Evolutionary conservation across 2,113 vertebrate species (phyloP).

Genomic region (Recurvirostra avosetta): DNA sequence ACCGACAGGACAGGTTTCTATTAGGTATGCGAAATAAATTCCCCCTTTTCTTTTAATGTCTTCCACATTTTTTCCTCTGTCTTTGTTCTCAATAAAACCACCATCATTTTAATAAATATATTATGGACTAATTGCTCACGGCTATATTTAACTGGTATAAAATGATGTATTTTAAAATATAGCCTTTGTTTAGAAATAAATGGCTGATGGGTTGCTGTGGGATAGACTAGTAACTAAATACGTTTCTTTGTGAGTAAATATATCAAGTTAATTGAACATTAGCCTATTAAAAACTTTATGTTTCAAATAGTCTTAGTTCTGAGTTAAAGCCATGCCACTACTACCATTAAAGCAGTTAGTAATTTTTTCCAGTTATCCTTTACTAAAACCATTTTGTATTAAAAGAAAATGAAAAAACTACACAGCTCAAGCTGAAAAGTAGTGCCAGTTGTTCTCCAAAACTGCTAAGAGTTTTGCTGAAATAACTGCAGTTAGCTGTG

Average conservation of each 20-base stretch:
- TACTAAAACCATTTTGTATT: not conserved
- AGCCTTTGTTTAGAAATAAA: not conserved
- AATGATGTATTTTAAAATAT: not conserved
- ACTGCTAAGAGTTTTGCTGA: not conserved
- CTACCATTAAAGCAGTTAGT: not conserved
- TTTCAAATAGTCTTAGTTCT: not conserved
- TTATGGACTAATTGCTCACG: not conserved
- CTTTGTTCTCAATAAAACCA: not conserved
- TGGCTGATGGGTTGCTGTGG: not conserved
- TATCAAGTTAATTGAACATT: not conserved
- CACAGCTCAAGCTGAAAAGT: not conserved
- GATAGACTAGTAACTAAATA: not conserved
- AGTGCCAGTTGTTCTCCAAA: not conserved
- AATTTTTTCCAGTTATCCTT: not conserved
- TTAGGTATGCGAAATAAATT: not conserved
- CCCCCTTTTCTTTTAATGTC: not conserved
- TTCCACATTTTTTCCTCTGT: not conserved
- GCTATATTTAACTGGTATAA: not conserved
- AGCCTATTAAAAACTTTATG: not conserved
- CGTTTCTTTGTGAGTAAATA: not conserved
- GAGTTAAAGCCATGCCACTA: not conserved
- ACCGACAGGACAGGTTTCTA: not conserved
- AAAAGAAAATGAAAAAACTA: not conserved
- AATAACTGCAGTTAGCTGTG: not conserved
- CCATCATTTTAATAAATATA: not conserved